Evolutionary conservation across 2,797 vertebrate genomes (phyloP), one percentile per base, ranked within the genome.

Genomic region (Alosa sapidissima): DNA sequence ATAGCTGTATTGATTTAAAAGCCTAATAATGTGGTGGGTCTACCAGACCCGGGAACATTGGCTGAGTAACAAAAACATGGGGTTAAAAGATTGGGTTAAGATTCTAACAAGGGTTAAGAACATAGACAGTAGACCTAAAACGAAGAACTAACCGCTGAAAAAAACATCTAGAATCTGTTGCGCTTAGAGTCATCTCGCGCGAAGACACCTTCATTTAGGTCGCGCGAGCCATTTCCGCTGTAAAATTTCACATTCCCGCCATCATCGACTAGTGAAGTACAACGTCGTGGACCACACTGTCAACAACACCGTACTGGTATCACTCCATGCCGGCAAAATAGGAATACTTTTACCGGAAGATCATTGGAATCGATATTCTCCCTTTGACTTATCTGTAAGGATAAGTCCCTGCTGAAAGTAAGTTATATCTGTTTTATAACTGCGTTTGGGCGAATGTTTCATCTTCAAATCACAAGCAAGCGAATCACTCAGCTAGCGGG

Each of bases 211-310:
- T 0, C 19, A 0, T 0, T 11, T 0, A 0, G n/a, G n/a, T 93
- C 90, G 89, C 91, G 87, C 24, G 72, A 82, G 62, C 90, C 91
- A 91, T 87, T 94, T 95, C 95, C 95, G 93, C 85, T 91, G 91
- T 92, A 81, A 92, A 94, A 89, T 88, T 93, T 95, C 91, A 93
- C 92, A 86, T 96, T 96, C 96, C 95, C 95, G 95, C 96, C 95
- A 96, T 96, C 94, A 94, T 94, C 91, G 90, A 85, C 86, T 86
- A 90, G 88, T 60, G 90, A 82, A 87, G 90, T 86, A 90, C 90
- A 85, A 91, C 92, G 91, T 94, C 84, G 90, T 89, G 92, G 21
- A 85, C 86, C 88, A 85, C 84, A 85, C 92, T 93, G 93, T 93
- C 93, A 95, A 94, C 94, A 94, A 92, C 91, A 91, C 45, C 88